phyloP scores from a whole-genome alignment of 2,797 vertebrate species.

The Alcedo quadribrachys region DNA sequence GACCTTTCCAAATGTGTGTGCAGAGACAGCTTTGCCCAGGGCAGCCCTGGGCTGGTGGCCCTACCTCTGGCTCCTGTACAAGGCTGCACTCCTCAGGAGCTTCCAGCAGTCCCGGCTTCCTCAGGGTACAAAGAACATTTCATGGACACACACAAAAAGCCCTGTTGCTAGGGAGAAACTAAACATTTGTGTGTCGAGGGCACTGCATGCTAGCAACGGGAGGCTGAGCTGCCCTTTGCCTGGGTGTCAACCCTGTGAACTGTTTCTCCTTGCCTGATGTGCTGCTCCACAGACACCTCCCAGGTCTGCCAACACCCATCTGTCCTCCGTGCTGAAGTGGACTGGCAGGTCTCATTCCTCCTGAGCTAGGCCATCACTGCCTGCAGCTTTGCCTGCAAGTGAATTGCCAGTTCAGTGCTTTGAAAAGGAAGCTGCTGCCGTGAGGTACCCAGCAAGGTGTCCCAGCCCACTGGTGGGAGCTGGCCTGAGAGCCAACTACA shows the following conservation, averaged over 20 bases:
- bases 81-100: background rate
- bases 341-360: background rate
- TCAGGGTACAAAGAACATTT: background rate
- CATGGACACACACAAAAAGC: background rate
- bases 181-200: background rate
- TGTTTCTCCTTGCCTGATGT: background rate
- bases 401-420: background rate
- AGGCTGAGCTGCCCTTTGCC: background rate
- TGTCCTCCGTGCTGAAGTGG: background rate
- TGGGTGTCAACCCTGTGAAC: background rate
- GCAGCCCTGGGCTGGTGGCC: background rate
- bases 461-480: background rate
- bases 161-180: background rate
- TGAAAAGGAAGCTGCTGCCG: background rate
- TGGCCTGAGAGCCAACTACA: background rate
- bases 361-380: background rate
- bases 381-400: fast-evolving
- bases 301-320: background rate
- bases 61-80: background rate
- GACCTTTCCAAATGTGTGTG: background rate
- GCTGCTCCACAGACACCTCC: background rate
- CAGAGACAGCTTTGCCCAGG: background rate
- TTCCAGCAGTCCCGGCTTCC: background rate
- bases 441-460: fast-evolving
- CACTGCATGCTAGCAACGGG: fast-evolving